Base-by-base conservation (phyloP, 2,888 invertebrate species). In the Leucozona laternaria region DNA sequence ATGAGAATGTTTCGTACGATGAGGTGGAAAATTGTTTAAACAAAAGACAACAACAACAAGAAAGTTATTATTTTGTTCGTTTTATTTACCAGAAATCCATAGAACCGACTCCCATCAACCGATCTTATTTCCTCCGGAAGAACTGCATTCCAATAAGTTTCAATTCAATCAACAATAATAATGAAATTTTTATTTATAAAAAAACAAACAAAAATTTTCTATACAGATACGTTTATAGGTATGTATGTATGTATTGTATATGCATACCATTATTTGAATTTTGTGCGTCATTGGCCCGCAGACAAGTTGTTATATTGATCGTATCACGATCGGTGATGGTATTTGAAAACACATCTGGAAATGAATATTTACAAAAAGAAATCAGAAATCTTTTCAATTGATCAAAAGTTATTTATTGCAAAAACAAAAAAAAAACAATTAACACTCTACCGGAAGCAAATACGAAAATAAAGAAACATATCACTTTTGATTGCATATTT, bases 51-150 rank as follows among this genome's bases (percentile, higher is more conserved):
- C 10, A 17, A 20, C 20, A 4, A 48, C 11, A 48, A 48, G 13
- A 37, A 28, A 28, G 6, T 28, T 31, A 31, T 7, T 31, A 5
- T 31, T 31, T 31, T 31, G 6, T 31, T 31, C 8, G 6, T 31
- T 15, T 4, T 40, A 48, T 45, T 75, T 64, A 84, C 83, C 75
- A 84, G 34, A 71, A 84, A 84, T 34, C 83, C 64, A 64, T 84
- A 75, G 64, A 84, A 75, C 5, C 83, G 57, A 20, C 45, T 70
- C 20, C 79, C 83, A 17, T 79, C 79, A 62, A 43, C 37, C 31
- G 22, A 31, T 50, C 10, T 70, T 11, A 50, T 15, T 45, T 70
- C 75, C 11, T 43, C 79, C 62, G 64, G 22, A 17, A 58, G 37
- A 48, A 57, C 83, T 84, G 55, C 31, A 58, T 53, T 68, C 68